Percentiles rank a stretch among this genome's conserved stretches.
Evolutionary conservation across 2,888 invertebrate species (phyloP).

Genomic region (Platynereis dumerilii): DNA sequence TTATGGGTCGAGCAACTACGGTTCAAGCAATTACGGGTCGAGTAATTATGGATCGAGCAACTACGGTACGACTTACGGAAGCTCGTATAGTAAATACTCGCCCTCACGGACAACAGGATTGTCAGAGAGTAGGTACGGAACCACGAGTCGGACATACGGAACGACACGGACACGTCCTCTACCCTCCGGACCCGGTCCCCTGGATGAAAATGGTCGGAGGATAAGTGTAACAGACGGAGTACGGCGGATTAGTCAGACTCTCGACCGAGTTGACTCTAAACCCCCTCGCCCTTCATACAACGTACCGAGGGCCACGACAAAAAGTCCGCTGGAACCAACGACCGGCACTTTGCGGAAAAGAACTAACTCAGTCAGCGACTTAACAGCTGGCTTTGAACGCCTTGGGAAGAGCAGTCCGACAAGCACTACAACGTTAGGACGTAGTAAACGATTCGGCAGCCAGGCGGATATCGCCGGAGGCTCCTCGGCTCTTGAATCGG

Average conservation of each 20-base stretch:
- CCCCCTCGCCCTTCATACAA: neutral
- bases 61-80: no score
- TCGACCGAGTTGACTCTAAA: neutral
- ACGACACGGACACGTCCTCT: neutral
- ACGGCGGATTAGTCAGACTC: neutral
- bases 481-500: neutral
- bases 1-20: no score
- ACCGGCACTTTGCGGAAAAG: neutral
- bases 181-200: conserved; percentile 3
- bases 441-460: neutral
- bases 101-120: no score
- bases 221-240: neutral
- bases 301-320: neutral
- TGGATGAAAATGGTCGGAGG: neutral
- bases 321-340: neutral
- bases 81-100: no score
- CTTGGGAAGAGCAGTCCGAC: neutral
- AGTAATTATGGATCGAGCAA: no score
- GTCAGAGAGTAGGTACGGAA: no score
- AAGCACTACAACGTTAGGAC: neutral
- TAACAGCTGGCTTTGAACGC: neutral
- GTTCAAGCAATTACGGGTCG: no score
- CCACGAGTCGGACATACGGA: no score
- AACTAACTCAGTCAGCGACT: conserved; percentile 1
- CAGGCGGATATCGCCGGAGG: neutral